phyloP scores from a whole-genome alignment of 2,888 invertebrate species.

The Drosophila austrosaltans region DNA sequence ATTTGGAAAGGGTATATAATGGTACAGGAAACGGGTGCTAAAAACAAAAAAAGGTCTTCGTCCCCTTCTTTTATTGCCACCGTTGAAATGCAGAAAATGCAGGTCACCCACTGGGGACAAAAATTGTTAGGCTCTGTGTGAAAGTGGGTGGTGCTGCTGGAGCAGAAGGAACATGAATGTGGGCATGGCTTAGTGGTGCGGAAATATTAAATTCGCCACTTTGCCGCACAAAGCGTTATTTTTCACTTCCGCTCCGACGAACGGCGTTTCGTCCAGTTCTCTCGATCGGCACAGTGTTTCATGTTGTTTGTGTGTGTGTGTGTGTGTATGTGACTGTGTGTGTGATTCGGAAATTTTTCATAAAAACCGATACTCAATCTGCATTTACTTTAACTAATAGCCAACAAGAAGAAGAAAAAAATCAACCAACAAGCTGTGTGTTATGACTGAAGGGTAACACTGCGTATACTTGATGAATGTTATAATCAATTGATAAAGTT shows the following conservation, averaged over 20 bases:
- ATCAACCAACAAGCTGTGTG: too few relatives aligned
- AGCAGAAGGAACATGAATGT: neutral
- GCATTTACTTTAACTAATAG: neutral
- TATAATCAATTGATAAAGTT: too few relatives aligned
- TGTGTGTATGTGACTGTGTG: neutral
- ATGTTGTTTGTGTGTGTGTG: neutral
- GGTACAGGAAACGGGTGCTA: neutral
- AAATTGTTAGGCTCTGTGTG: slow-evolving; percentile 15
- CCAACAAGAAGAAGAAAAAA: neutral
- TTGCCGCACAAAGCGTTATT: slow-evolving; percentile 65
- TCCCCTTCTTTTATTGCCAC: neutral
- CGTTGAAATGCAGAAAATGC: slow-evolving; percentile 9
- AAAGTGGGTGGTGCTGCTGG: neutral
- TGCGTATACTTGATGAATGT: too few relatives aligned
- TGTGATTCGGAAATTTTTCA: too few relatives aligned
- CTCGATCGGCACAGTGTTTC: neutral
- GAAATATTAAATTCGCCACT: slow-evolving; percentile 76
- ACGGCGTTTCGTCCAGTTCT: neutral
- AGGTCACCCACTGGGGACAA: slow-evolving; percentile 1
- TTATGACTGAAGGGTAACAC: too few relatives aligned
- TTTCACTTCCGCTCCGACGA: slow-evolving; percentile 62
- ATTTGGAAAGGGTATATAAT: neutral
- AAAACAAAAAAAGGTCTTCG: neutral
- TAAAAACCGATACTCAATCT: neutral
- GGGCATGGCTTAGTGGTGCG: slow-evolving; percentile 51